Base-by-base conservation (phyloP, 2,797 vertebrate species). In the Benthosema pterotum region DNA sequence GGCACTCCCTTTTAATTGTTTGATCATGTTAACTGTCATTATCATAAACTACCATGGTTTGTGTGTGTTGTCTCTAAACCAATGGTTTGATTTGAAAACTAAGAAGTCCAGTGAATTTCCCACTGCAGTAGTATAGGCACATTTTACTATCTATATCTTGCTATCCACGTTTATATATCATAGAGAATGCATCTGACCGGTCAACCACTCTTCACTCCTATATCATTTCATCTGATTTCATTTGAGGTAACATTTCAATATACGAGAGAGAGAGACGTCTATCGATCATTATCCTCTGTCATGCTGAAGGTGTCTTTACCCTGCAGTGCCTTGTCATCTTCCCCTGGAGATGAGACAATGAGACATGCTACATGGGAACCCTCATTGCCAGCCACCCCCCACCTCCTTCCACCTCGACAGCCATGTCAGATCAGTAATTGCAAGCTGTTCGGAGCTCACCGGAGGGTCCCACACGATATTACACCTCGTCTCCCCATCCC, bases 261-360 rank as follows among this genome's bases (percentile, higher is more conserved):
- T n/a, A n/a, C n/a, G 32, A 38, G 32, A 2, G 8, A 38, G 7
- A 45, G 22, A 58, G 60, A 1, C 3, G 3, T 4, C 11, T 9
- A 38, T 65, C 50, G 42, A 45, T 57, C 42, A 25, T 75, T 63
- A 71, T 71, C 62, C 71, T 42, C 68, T 50, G 55, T 63, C 61
- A 66, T 55, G 57, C 25, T 58, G 65, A 67, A 45, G 14, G 45
- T 55, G 66, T 62, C 15, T 15, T 50, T 63, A 28, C 52, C 38
- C 22, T 42, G 5, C 48, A 11, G 16, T 42, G 62, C 62, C 53
- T 22, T 57, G 48, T 65, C 63, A 47, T 72, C 62, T 53, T 51
- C 42, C 42, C 57, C 59, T 28, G 19, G 28, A 47, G 65, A 46
- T 19, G 28, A 47, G 65, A 46, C 25, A 63, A n/a, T n/a, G n/a